These are phyloP conservation scores for Tetanocera ferruginea DNA, from an alignment of 2,888 invertebrate genomes.

Conservation along the genomic window DNA sequence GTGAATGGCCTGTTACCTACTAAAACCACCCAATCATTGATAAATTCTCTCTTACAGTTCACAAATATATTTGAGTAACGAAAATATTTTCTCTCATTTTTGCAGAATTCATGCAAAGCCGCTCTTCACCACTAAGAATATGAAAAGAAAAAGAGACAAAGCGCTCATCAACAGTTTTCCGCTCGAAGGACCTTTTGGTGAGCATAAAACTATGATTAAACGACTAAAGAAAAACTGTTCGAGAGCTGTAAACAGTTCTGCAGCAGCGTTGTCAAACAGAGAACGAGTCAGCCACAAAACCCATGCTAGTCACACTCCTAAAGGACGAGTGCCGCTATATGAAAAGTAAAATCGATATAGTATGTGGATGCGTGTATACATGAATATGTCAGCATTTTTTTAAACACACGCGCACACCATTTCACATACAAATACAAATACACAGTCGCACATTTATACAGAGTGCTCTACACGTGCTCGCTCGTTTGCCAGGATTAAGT, in stretches of 20 bases:
- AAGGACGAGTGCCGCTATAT: neutral
- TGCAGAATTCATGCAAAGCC: too few relatives aligned
- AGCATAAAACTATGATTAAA: too few relatives aligned
- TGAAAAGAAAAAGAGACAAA: too few relatives aligned
- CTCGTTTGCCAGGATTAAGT: constrained; percentile 35
- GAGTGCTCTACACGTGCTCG: constrained; percentile 17
- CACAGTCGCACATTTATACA: neutral
- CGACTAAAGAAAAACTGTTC: neutral
- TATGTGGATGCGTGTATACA: neutral
- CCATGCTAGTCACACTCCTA: neutral
- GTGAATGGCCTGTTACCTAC: too few relatives aligned
- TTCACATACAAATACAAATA: neutral
- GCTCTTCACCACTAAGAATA: too few relatives aligned
- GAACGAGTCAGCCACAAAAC: neutral
- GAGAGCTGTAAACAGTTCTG: neutral
- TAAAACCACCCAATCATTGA: too few relatives aligned
- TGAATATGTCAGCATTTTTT: neutral
- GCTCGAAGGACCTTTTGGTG: too few relatives aligned
- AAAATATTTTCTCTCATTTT: too few relatives aligned
- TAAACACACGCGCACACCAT: neutral
- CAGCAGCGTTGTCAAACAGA: neutral
- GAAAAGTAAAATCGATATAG: constrained; percentile 32
- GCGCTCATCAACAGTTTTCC: too few relatives aligned
- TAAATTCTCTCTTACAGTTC: too few relatives aligned
- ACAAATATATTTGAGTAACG: too few relatives aligned